Evolutionary conservation across 2,113 vertebrate genomes (phyloP).

Genomic region (Synodontis membranacea): DNA sequence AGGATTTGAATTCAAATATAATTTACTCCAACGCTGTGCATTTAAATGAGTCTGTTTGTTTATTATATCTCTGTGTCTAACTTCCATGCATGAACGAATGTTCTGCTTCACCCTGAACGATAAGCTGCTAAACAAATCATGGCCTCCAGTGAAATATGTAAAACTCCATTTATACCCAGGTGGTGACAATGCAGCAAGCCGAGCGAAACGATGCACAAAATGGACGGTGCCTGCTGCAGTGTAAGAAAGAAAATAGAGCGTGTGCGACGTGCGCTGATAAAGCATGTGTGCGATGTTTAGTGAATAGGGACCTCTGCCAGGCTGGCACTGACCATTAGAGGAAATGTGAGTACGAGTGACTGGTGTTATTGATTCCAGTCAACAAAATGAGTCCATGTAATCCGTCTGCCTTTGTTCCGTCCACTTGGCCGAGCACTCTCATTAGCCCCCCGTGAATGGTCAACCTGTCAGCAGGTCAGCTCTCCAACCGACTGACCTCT

Average conservation of each 20-base stretch:
- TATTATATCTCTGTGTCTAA: background rate
- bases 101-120: constrained; percentile 3
- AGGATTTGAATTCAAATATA: background rate
- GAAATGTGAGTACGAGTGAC: constrained; percentile 59
- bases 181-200: constrained; percentile 33
- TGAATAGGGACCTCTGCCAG: constrained; percentile 61
- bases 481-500: constrained; percentile 78
- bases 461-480: constrained; percentile 75
- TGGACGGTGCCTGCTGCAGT: constrained; percentile 27
- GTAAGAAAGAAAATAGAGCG: constrained; percentile 13
- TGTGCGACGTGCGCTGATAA: constrained; percentile 19
- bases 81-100: background rate
- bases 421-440: constrained; percentile 74
- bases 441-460: constrained; percentile 77
- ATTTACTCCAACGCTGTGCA: background rate
- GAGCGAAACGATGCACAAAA: constrained; percentile 44
- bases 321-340: constrained; percentile 58
- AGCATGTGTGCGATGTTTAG: constrained; percentile 41
- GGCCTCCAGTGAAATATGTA: constrained; percentile 20
- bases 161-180: background rate
- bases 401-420: constrained; percentile 78
- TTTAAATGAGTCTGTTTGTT: background rate
- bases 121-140: constrained; percentile 27
- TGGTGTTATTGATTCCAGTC: constrained; percentile 72
- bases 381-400: constrained; percentile 70